A percentile compares a stretch with the other conserved stretches of the same genome.
phyloP scores from a whole-genome alignment of 2,113 vertebrate species.

The Rhynchomys soricoides region DNA sequence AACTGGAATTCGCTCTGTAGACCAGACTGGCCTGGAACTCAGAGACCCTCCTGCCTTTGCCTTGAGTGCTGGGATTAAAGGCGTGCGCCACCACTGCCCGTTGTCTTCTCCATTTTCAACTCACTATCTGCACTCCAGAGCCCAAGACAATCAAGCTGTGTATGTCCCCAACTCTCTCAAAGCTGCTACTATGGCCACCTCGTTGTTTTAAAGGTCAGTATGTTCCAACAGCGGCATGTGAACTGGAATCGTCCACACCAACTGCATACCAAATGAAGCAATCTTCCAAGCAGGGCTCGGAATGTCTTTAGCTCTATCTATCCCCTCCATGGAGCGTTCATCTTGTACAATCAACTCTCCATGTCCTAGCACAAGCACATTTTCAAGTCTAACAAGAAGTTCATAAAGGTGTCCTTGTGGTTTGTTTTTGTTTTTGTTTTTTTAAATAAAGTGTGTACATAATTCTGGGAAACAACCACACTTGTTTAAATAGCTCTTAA shows the following conservation, averaged over 20 bases:
- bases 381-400: constrained; percentile 44
- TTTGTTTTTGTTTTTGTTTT: too few species aligned
- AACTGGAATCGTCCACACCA: not conserved
- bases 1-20: not conserved
- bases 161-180: not conserved
- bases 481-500: not conserved
- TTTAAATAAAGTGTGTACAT: constrained; percentile 33
- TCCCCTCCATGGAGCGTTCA: not conserved
- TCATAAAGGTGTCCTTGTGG: constrained; percentile 35
- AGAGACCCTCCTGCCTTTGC: not conserved
- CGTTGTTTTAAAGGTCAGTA: not conserved
- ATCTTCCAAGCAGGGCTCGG: not conserved
- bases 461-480: constrained; percentile 47
- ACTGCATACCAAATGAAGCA: not conserved
- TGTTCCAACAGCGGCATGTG: not conserved
- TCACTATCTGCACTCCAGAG: not conserved
- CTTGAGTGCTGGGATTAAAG: not conserved
- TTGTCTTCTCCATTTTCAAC: not conserved
- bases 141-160: not conserved
- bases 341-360: not conserved
- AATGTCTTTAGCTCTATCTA: constrained; percentile 3
- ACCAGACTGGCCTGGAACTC: not conserved
- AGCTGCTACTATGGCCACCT: not conserved
- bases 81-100: not conserved
- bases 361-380: not conserved